Evolutionary conservation across 2,113 vertebrate species (phyloP).

Genomic region (Lepisosteus osseus): DNA sequence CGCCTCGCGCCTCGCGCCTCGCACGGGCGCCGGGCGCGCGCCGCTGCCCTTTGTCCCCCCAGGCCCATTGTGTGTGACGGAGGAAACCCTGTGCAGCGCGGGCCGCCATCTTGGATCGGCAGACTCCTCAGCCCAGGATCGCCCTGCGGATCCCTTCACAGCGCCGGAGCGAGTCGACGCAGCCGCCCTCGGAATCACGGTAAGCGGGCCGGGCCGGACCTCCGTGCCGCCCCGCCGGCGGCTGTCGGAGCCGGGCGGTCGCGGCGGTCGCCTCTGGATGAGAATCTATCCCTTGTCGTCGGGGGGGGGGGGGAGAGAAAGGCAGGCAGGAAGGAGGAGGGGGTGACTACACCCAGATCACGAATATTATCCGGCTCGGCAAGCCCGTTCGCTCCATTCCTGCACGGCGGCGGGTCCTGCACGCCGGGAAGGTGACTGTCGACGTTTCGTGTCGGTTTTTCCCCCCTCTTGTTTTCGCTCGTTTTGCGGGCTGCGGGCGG

Average conservation of each 20-base stretch:
- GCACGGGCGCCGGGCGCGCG: conserved; percentile 26
- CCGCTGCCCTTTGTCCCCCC: conserved; percentile 59
- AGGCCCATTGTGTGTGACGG: conserved; percentile 69
- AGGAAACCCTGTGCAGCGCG: conserved; percentile 82
- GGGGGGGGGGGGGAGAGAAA: background rate
- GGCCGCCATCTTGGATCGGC: conserved; percentile 84
- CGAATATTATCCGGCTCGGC: background rate
- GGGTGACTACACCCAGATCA: conserved; percentile 8
- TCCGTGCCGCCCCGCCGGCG: background rate
- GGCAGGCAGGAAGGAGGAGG: background rate
- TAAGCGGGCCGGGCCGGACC: conserved; percentile 34
- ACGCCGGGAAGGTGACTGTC: too few relatives aligned
- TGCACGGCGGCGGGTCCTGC: too few relatives aligned
- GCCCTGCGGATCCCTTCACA: conserved; percentile 56
- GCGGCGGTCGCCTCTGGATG: conserved; percentile 20
- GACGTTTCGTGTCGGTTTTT: too few relatives aligned
- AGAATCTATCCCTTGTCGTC: conserved; percentile 12
- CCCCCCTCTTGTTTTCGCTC: too few relatives aligned
- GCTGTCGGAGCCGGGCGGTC: background rate
- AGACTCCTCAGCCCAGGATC: conserved; percentile 63
- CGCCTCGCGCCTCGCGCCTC: too few relatives aligned
- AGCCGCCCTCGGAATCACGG: conserved; percentile 36
- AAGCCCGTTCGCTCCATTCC: too few relatives aligned
- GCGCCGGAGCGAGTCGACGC: conserved; percentile 38
- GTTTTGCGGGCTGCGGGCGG: too few relatives aligned